phyloP scores from a whole-genome alignment of 2,797 vertebrate species.

The Chaetophractus vellerosus region DNA sequence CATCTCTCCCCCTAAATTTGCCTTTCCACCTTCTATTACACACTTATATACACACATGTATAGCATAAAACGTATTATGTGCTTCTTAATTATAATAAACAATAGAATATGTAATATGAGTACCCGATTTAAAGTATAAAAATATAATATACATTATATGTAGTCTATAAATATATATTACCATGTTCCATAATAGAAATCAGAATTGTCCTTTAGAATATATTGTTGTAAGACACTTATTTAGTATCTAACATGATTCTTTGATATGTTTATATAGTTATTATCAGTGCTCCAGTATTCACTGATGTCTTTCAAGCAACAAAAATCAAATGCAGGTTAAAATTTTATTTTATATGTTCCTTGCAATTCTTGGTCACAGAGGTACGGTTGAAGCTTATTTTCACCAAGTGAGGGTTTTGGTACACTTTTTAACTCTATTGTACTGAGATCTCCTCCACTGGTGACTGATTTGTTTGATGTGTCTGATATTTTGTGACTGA shows the following conservation, averaged over 20 bases:
- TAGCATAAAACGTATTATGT: not conserved
- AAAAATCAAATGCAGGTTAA: conserved; percentile 79
- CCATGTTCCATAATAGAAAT: not conserved
- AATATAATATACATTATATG: not conserved
- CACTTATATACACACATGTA: not conserved
- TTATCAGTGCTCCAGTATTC: conserved; percentile 86
- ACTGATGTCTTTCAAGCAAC: conserved; percentile 84
- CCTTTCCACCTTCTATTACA: not conserved
- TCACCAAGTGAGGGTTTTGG: not conserved
- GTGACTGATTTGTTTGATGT: not conserved
- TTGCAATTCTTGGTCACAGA: conserved; percentile 87
- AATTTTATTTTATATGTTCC: conserved; percentile 87
- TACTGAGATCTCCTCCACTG: not conserved
- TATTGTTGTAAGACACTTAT: not conserved
- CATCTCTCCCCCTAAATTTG: not conserved
- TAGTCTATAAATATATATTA: not conserved
- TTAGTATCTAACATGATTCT: conserved; percentile 14
- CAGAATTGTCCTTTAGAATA: not conserved
- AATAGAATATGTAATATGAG: not conserved
- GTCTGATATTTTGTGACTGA: not conserved
- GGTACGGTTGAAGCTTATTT: conserved; percentile 77
- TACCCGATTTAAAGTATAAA: not conserved
- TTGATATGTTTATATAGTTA: conserved; percentile 73
- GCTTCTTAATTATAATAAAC: not conserved
- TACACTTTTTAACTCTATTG: not conserved